phyloP scores from a whole-genome alignment of 2,888 invertebrate species.

The Choreutis nemorana region DNA sequence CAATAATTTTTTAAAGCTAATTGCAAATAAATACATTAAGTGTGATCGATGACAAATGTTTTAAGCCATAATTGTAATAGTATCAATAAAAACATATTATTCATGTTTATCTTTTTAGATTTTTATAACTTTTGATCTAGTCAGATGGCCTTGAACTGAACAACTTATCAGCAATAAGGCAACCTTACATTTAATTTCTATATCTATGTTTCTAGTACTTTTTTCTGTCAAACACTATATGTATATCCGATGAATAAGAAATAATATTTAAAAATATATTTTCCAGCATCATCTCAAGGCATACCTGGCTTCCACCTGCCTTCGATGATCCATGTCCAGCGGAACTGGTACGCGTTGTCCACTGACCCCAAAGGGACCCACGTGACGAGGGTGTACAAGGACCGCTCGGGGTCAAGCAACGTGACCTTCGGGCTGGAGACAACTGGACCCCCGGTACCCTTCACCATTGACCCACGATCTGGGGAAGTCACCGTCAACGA shows the following conservation, averaged over 20 bases:
- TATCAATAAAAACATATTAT: background rate
- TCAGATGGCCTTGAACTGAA: too few relatives aligned
- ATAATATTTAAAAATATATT: too few relatives aligned
- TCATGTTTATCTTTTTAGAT: background rate
- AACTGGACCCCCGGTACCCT: constrained; percentile 69
- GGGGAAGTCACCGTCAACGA: constrained; percentile 84
- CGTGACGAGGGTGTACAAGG: constrained; percentile 74
- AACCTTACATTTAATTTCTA: too few relatives aligned
- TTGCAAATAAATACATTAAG: background rate
- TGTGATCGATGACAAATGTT: background rate
- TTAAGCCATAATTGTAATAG: background rate
- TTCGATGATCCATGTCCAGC: constrained; percentile 72
- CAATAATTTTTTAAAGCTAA: background rate
- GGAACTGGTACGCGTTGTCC: constrained; percentile 80
- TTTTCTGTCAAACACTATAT: too few relatives aligned
- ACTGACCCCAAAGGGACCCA: constrained; percentile 75
- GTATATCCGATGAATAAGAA: too few relatives aligned
- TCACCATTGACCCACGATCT: constrained; percentile 76
- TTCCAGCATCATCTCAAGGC: constrained; percentile 53
- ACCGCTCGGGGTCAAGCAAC: constrained; percentile 69
- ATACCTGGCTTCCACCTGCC: constrained; percentile 67
- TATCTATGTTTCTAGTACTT: too few relatives aligned
- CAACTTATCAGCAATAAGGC: too few relatives aligned
- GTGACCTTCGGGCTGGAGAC: constrained; percentile 77
- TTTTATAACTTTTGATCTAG: background rate